A percentile compares a stretch with the other conserved stretches of the same genome.
Evolutionary conservation across 2,888 invertebrate species (phyloP).

Genomic region (Harpalus rufipes): DNA sequence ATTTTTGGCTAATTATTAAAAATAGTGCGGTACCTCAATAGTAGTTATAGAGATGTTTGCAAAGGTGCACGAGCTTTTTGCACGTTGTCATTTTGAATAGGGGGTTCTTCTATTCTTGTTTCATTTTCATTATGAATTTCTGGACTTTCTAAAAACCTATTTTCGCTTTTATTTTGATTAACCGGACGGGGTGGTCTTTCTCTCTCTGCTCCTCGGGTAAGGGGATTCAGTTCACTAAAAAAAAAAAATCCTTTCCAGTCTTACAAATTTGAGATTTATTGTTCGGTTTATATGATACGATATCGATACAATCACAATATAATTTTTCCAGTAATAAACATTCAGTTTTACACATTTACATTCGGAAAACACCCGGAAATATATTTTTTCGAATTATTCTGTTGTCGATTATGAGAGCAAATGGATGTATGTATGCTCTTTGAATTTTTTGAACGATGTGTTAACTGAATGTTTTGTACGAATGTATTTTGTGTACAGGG

Average conservation of each 20-base stretch:
- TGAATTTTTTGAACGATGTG: too few species aligned
- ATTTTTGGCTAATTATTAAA: too few species aligned
- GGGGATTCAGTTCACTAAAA: background rate
- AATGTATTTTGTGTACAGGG: too few species aligned
- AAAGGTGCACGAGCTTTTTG: background rate
- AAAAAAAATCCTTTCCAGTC: background rate
- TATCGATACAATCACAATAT: background rate
- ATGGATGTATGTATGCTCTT: too few species aligned
- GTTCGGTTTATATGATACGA: background rate
- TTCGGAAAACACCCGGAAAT: too few species aligned
- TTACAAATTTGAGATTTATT: background rate
- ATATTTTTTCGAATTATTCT: too few species aligned
- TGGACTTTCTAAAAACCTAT: background rate
- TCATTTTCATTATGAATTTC: background rate
- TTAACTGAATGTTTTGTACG: too few species aligned
- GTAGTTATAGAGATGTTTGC: background rate
- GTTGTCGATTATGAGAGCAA: too few species aligned
- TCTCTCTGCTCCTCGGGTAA: background rate
- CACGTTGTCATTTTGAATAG: background rate
- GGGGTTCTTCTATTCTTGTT: background rate
- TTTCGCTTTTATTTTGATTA: background rate
- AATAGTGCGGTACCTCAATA: too few species aligned
- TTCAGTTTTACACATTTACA: too few species aligned
- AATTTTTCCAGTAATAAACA: too few species aligned
- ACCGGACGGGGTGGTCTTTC: background rate